Percentiles rank a stretch among this genome's conserved stretches.
Evolutionary conservation across 2,113 vertebrate genomes (phyloP).

Genomic region (Coracopsis vasa): DNA sequence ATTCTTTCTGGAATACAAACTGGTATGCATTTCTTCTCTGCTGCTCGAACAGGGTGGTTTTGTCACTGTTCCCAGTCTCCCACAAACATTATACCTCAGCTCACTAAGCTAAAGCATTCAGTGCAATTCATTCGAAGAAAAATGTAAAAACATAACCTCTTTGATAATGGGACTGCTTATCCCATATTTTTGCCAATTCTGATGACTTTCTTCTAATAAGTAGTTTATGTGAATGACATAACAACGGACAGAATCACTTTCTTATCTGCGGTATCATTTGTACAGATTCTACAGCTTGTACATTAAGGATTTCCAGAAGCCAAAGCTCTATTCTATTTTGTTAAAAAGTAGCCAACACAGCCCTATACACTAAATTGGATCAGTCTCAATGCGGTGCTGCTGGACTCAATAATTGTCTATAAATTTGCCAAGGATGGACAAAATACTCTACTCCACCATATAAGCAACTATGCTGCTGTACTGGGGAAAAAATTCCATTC

Average conservation of each 20-base stretch:
- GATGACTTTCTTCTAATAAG: not conserved
- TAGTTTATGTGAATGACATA: not conserved
- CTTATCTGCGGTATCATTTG: not conserved
- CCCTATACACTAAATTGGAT: not conserved
- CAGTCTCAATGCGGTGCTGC: not conserved
- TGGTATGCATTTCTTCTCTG: not conserved
- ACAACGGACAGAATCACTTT: not conserved
- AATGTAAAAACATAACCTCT: not conserved
- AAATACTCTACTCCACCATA: not conserved
- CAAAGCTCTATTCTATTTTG: not conserved
- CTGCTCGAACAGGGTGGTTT: accelerated
- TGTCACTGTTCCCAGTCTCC: accelerated
- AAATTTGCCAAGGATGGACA: not conserved
- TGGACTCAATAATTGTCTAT: not conserved
- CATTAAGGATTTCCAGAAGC: not conserved
- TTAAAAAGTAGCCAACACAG: not conserved
- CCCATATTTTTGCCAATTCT: not conserved
- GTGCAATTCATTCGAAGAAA: not conserved
- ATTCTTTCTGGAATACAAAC: not conserved
- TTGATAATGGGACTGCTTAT: not conserved
- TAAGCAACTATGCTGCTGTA: not conserved
- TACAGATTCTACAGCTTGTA: accelerated
- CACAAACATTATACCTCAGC: not conserved
- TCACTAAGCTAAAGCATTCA: not conserved
- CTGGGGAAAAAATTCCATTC: not conserved